Conservation (phyloP, 2,797 vertebrate species). For the Phylloscopus collybita region DNA sequence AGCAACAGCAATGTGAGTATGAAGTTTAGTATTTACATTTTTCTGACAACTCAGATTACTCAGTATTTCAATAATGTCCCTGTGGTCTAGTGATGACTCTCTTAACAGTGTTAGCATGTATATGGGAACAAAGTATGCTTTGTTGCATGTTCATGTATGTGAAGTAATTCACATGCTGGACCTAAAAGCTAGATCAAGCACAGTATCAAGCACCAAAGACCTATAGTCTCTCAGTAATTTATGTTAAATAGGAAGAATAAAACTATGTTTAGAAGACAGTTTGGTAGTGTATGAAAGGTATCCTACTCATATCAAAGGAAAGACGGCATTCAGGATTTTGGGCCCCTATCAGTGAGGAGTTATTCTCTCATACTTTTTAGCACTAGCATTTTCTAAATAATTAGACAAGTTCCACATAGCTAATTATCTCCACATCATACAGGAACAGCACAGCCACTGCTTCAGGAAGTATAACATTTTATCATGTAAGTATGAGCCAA, state of each 20-base stretch:
- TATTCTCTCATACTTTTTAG: not conserved
- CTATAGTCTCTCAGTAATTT: not conserved
- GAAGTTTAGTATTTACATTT: not conserved
- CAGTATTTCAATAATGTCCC: not conserved
- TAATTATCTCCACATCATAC: not conserved
- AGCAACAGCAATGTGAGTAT: not conserved
- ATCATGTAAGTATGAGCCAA: not conserved
- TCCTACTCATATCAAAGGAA: not conserved
- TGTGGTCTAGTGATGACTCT: not conserved
- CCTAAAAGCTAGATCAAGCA: not conserved
- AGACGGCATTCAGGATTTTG: not conserved
- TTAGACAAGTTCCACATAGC: not conserved
- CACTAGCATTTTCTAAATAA: not conserved
- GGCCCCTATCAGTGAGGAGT: not conserved
- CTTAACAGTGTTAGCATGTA: not conserved
- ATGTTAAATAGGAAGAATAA: not conserved
- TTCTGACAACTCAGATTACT: not conserved
- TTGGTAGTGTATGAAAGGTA: not conserved
- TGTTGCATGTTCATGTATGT: not conserved
- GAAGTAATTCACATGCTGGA: not conserved
- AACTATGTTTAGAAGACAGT: not conserved
- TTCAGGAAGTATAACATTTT: not conserved
- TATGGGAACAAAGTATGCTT: not conserved
- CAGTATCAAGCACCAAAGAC: not conserved
- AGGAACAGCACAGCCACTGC: not conserved